Evolutionary conservation across 2,888 invertebrate genomes (phyloP).

Genomic region (Deilephila porcellus): DNA sequence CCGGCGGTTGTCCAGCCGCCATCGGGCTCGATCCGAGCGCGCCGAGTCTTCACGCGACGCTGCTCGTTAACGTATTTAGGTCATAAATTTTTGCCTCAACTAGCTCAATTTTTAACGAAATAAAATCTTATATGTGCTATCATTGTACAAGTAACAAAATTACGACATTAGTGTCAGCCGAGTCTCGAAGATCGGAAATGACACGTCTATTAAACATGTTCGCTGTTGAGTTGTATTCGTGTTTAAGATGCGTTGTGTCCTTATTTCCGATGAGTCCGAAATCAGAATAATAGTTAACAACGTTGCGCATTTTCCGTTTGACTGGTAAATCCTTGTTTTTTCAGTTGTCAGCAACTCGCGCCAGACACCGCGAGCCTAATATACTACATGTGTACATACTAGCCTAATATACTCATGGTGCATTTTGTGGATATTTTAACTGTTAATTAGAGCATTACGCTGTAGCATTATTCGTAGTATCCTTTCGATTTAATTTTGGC

Average conservation of each 20-base stretch:
- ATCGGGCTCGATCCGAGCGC: constrained; percentile 50
- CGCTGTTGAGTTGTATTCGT: not conserved
- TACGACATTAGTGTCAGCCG: not conserved
- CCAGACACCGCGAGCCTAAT: not conserved
- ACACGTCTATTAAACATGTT: not conserved
- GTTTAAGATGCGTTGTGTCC: not conserved
- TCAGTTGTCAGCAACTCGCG: not conserved
- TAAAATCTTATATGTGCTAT: not conserved
- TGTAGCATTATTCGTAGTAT: not conserved
- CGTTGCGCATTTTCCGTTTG: not conserved
- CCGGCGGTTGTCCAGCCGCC: constrained; percentile 57
- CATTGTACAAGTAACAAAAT: too few relatives aligned
- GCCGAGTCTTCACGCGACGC: constrained; percentile 33
- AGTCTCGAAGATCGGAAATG: not conserved
- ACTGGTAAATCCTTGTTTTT: not conserved
- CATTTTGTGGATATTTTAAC: not conserved
- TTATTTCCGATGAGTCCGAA: not conserved
- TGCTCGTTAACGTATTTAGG: constrained; percentile 20
- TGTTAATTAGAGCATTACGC: not conserved
- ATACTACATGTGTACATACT: too few relatives aligned
- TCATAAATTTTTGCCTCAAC: not conserved
- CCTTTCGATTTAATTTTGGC: not conserved
- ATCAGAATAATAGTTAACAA: not conserved
- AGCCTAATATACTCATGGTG: too few relatives aligned
- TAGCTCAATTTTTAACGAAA: not conserved